Base-by-base conservation (phyloP, 2,113 vertebrate species). In the Muntiacus reevesi region DNA sequence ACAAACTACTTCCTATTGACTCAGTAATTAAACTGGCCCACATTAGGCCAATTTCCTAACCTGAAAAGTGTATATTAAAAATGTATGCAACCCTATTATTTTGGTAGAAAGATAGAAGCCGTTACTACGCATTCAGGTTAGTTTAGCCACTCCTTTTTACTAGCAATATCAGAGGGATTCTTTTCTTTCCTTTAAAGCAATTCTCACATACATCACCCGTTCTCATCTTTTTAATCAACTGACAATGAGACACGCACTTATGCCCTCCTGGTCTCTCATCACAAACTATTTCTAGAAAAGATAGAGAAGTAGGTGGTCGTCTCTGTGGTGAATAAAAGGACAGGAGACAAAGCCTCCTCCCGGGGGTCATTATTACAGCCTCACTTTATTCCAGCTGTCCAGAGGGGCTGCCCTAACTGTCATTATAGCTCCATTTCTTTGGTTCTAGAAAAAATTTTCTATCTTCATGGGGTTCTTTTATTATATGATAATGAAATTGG, bases 131-230 rank as follows among this genome's bases (percentile, higher is more conserved):
- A 25, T 1, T 45, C 6, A 11, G 40, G 6, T 82, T 78, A 36
- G 55, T 57, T 93, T 55, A 85, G n/a, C 30, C n/a, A 89, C 62
- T 97, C 62, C 64, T 89, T 94, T 96, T 82, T 36, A 62, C 78
- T 45, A 50, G 45, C 15, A 55, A 40, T 14, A 76, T 78, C 45
- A 30, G 21, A 76, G 25, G 28, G 33, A 86, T 71, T 74, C 23
- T 57, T 89, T 78, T 84, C 17, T 91, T 71, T 92, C 7, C n/a
- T 82, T 91, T 43, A 87, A 78, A 64, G 36, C 30, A 81, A 2
- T 54, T 95, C 60, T 96, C 12, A 52, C 7, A 19, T 27, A n/a
- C 19, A 16, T 47, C 9, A 6, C 33, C 27, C 2, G 27, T 40
- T 89, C 10, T 15, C 40, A 45, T 40, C 45, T 90, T 90, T 90